Base-by-base conservation (phyloP, 2,888 invertebrate genomes). In the Drosophila suboccidentalis region DNA sequence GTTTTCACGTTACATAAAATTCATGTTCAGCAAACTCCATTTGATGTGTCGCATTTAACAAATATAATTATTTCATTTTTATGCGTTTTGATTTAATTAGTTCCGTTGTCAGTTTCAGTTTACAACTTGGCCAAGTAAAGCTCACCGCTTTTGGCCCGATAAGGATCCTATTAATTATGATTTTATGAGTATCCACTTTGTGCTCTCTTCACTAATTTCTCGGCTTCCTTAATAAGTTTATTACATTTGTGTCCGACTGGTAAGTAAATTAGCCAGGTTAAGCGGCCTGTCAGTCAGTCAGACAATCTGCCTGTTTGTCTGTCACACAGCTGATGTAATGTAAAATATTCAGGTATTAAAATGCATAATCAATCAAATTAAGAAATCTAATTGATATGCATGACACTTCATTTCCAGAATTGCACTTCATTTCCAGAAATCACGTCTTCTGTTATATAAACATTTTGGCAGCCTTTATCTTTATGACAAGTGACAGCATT, bases 1-100 rank as follows among this genome's bases (percentile, higher is more conserved):
- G 60, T 54, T 60, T 72, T 10, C 49, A 64, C 41, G 54, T 77
- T 74, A 54, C 71, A 73, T 84, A 67, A 65, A 73, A 61, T 53
- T 59, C 51, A 8, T 57, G 61, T 74, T 75, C 51, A 43, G 51
- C 55, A 15, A 22, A 69, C 50, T 65, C 29, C 54, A 53, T 47
- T 46, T 55, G 50, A 36, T 22, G 22, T 11, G 15, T 19, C 59
- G 32, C 71, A 50, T 66, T 38, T 41, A 47, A 39, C 50, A 53
- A 64, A 46, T 55, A 62, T 53, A 70, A 76, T 75, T 61, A 71
- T 78, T 49, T 57, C 26, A 80, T 72, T 75, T 68, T 59, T 62
- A 55, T 66, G 63, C 63, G 32, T 32, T 78, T 57, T 78, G 74
- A 76, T 79, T 76, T 71, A 68, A 73, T 75, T 82, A 60, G 51